Evolutionary conservation across 2,113 vertebrate genomes (phyloP).

Genomic region (Harpagus bidentatus): DNA sequence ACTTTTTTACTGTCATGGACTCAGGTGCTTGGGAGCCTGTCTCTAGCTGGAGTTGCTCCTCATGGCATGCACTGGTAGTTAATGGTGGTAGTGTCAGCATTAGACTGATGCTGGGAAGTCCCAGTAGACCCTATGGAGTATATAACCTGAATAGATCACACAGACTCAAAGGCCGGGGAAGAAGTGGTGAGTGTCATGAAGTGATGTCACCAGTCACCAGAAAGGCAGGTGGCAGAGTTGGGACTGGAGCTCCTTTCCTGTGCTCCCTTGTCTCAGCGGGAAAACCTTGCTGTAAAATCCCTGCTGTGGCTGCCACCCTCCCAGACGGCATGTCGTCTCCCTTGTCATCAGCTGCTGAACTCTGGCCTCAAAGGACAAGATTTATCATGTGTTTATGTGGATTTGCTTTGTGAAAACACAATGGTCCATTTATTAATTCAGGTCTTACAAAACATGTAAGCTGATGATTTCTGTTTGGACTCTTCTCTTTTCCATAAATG

Average conservation of each 20-base stretch:
- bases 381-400: not conserved
- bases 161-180: not conserved
- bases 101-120: not conserved
- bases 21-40: not conserved
- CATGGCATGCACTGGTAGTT: accelerated
- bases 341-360: not conserved
- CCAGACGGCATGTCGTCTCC: accelerated
- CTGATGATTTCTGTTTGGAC: not conserved
- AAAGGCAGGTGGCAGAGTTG: not conserved
- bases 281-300: not conserved
- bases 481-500: not conserved
- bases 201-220: not conserved
- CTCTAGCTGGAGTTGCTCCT: not conserved
- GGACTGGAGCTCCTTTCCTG: not conserved
- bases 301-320: not conserved
- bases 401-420: not conserved
- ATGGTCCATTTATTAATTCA: not conserved
- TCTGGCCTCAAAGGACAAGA: not conserved
- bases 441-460: not conserved
- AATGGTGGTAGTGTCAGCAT: not conserved
- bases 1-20: not conserved
- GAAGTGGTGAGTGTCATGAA: not conserved
- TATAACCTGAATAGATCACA: not conserved
- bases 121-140: not conserved
- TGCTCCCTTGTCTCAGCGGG: not conserved